phyloP scores from a whole-genome alignment of 2,888 invertebrate species.

The Fragum sueziense region DNA sequence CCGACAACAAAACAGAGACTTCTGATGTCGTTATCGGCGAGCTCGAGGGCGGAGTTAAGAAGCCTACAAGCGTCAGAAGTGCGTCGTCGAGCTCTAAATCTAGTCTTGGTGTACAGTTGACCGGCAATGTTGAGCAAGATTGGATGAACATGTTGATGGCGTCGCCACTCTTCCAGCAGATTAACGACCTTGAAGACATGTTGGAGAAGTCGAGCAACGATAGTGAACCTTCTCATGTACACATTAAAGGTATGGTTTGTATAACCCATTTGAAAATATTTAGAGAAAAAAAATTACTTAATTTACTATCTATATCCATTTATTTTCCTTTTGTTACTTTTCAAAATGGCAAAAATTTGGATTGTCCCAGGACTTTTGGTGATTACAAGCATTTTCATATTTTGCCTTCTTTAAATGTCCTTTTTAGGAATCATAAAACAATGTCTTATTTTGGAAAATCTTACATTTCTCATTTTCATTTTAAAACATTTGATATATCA shows the following conservation, averaged over 20 bases:
- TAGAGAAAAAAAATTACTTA: too few species aligned
- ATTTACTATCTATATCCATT: too few species aligned
- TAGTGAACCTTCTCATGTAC: slow-evolving; percentile 39
- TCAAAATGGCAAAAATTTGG: too few species aligned
- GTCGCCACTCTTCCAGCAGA: slow-evolving; percentile 80
- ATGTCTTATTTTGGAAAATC: too few species aligned
- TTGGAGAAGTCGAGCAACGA: slow-evolving; percentile 69
- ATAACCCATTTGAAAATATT: too few species aligned
- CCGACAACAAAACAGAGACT: slow-evolving; percentile 53
- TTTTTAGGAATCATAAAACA: too few species aligned
- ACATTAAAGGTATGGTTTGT: slow-evolving; percentile 56
- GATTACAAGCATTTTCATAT: too few species aligned
- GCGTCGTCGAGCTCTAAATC: neutral
- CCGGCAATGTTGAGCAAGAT: slow-evolving; percentile 77
- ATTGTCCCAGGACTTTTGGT: too few species aligned
- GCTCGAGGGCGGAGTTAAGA: slow-evolving; percentile 48
- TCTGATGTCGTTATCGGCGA: slow-evolving; percentile 50
- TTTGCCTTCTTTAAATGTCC: too few species aligned
- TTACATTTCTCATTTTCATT: too few species aligned
- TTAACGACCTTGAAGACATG: slow-evolving; percentile 78
- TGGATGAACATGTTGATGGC: slow-evolving; percentile 80
- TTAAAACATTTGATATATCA: too few species aligned
- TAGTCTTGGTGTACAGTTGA: slow-evolving; percentile 46
- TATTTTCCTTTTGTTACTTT: too few species aligned
- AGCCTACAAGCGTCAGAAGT: slow-evolving; percentile 22